Evolutionary conservation across 2,113 vertebrate species (phyloP).

Genomic region (Odocoileus virginianus): DNA sequence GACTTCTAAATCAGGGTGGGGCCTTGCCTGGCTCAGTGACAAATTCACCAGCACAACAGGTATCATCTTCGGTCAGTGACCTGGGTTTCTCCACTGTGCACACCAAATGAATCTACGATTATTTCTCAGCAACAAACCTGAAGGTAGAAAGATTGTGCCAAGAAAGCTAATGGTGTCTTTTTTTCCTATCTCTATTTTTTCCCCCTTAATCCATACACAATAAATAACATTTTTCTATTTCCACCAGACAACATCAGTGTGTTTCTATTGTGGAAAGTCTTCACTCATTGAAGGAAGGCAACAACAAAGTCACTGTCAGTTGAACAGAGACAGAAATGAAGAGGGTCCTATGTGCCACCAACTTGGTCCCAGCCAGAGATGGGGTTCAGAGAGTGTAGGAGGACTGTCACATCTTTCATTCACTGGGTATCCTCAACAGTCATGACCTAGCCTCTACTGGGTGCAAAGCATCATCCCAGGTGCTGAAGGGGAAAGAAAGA

Average conservation of each 20-base stretch:
- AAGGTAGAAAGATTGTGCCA: not conserved
- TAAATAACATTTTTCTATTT: constrained; percentile 57
- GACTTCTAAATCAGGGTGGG: constrained; percentile 15
- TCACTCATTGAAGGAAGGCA: not conserved
- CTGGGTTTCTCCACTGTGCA: not conserved
- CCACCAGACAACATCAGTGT: not conserved
- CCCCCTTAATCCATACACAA: not conserved
- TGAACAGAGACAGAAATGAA: constrained; percentile 17
- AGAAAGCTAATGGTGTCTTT: not conserved
- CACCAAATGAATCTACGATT: not conserved
- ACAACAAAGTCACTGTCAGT: not conserved
- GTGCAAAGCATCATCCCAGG: not conserved
- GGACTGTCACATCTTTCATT: not conserved
- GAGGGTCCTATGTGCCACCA: not conserved
- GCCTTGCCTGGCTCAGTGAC: not conserved
- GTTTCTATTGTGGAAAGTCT: not conserved
- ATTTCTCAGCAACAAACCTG: constrained; percentile 29
- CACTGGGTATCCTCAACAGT: not conserved
- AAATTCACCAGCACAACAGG: not conserved
- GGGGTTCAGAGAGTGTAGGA: not conserved
- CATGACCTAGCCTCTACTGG: not conserved
- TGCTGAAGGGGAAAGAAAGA: not conserved
- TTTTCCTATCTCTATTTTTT: not conserved
- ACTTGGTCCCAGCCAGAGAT: not conserved
- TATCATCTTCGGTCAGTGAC: not conserved